Evolutionary conservation across 2,888 invertebrate species (phyloP).

Genomic region (Ochropleura plecta): DNA sequence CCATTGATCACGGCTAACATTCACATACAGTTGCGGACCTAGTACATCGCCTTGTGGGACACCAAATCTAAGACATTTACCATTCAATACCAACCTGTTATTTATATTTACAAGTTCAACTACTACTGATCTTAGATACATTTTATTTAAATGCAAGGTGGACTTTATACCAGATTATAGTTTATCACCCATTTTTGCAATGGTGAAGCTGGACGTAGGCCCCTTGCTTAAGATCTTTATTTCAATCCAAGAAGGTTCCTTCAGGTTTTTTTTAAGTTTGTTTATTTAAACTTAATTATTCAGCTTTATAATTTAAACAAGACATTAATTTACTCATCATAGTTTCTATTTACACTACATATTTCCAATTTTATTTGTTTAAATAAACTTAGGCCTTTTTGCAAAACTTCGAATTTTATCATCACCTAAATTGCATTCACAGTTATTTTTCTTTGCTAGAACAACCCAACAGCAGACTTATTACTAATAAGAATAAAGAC

Average conservation of each 20-base stretch:
- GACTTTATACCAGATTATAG: background rate
- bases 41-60: conserved; percentile 73
- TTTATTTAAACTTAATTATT: background rate
- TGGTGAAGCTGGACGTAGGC: conserved; percentile 6
- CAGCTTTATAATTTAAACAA: background rate
- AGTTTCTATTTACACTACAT: background rate
- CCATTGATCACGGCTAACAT: conserved; percentile 63
- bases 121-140: conserved; percentile 17
- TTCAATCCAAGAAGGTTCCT: background rate
- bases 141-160: conserved; percentile 10
- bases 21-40: conserved; percentile 71
- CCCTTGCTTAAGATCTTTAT: background rate
- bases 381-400: background rate
- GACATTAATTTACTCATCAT: background rate
- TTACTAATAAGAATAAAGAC: background rate
- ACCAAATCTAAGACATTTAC: conserved; percentile 74
- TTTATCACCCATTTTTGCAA: background rate
- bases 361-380: conserved; percentile 5
- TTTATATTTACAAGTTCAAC: conserved; percentile 50
- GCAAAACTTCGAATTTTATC: background rate
- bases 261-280: background rate
- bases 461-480: background rate
- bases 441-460: background rate
- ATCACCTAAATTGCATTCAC: background rate
- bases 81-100: conserved; percentile 59